Evolutionary conservation across 2,888 invertebrate genomes (phyloP), one percentile per base, ranked within the genome.

Genomic region (Ochropacha duplaris): DNA sequence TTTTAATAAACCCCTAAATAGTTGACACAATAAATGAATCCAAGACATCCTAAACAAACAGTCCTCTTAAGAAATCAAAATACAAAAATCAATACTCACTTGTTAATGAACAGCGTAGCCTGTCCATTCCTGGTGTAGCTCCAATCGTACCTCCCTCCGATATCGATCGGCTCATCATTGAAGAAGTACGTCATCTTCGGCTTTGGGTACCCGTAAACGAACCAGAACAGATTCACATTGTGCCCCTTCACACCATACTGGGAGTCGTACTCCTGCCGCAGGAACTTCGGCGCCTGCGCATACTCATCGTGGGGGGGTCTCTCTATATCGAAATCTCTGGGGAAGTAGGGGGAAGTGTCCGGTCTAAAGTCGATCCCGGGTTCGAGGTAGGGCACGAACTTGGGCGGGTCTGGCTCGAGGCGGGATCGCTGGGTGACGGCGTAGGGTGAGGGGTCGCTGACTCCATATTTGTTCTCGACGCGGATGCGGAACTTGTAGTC

Each of bases 401-500:
- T 96, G 0, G 96, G 96, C 56, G 96, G 95, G 54, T 96, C 96
- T 0, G 97, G 96, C 77, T 97, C 95, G 22, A 97, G 90, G 79
- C 96, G 96, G 58, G 95, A 94, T 64, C 97, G 94, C 79, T 96
- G 96, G 0, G 98, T 98, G 74, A 96, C 94, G 1, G 97, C 97
- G 79, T 96, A 96, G 0, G 99, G 98, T 58, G 98, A 98, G 0
- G 99, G 99, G 82, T 99, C 99, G 87, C 98, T 98, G 66, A 98
- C 95, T 50, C 99, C 99, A 84, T 97, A 98, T 84, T 98, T 97
- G 91, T 99, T 99, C 84, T 99, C 99, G 2, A 99, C 99, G 39
- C 99, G 94, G 44, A 99, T 95, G 61, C 99, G 94, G 94, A 99
- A 98, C 85, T 97, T 96, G 91, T 99, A 99, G 88, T 99, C 99